Base-by-base conservation (phyloP, 2,113 vertebrate genomes). In the Chrysochloris asiatica region DNA sequence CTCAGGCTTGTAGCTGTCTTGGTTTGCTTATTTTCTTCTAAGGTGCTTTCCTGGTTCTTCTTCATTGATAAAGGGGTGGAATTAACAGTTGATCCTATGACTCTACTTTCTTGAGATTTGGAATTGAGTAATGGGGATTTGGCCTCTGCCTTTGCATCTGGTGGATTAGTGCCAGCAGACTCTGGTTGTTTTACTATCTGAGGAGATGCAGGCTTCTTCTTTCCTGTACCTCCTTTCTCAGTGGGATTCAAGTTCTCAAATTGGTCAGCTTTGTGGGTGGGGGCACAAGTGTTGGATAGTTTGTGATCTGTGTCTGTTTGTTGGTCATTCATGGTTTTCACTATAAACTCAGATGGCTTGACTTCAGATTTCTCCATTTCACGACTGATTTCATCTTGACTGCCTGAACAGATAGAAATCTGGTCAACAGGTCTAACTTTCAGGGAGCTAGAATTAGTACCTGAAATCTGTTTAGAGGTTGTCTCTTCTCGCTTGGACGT, bases 361-460 rank as follows among this genome's bases (percentile, higher is more conserved):
- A 30, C 89, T 65, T 95, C 94, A 54, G 12, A 65, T 87, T 82
- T 92, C 11, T 3, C 36, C 24, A 88, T 24, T 14, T 14, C 76
- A 0, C 36, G 82, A 88, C 69, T 75, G n/a, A 95, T 86, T 85
- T 61, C 84, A 3, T 95, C 86, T 56, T 96, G 96, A 87, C 83
- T 95, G 75, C 88, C 92, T 38, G 97, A 91, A 21, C 97, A 91
- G 38, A 95, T 93, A 67, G 96, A 98, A 91, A 98, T 98, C 95
- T 98, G 98, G 97, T 98, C 98, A 45, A 73, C 91, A 1, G 98
- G 96, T 90, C 97, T 93, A 36, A 96, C 81, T 69, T 97, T 96
- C 6, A 95, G 90, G 77, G 94, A 94, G 56, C 56, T 59, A 1
- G 86, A 43, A 92, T 87, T 63, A 52, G 92, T 86, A 48, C 9